Evolutionary conservation across 37 sponge, comb jelly and placozoan species (phyloP).

Genomic region (Beroe forskalii): DNA sequence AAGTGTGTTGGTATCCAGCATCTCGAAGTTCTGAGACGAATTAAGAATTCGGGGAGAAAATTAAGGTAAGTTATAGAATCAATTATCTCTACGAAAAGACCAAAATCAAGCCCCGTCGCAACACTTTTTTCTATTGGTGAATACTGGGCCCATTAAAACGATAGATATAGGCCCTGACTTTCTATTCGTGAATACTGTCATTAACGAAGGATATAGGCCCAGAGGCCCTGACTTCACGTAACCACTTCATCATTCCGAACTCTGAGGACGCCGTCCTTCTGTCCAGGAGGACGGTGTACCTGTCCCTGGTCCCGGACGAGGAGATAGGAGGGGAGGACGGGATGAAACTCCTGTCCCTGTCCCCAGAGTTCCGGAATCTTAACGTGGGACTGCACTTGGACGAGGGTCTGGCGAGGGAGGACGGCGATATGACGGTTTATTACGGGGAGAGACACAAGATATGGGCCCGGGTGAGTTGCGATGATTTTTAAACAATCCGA

Average conservation of each 20-base stretch:
- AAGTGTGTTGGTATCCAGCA: constrained; percentile 69
- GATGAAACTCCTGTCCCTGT: constrained; percentile 71
- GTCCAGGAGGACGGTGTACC: constrained; percentile 8
- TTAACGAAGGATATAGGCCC: too few species aligned
- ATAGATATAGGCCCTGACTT: too few species aligned
- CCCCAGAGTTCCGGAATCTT: constrained; percentile 70
- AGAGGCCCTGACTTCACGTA: too few species aligned
- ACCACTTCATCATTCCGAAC: too few species aligned
- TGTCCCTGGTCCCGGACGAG: constrained; percentile 71
- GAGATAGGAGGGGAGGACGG: constrained; percentile 76
- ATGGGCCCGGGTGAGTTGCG: background rate
- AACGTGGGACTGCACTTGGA: constrained; percentile 80
- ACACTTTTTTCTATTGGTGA: too few species aligned
- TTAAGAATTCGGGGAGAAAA: constrained; percentile 69
- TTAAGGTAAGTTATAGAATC: too few species aligned
- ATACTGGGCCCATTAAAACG: too few species aligned
- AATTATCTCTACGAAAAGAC: too few species aligned
- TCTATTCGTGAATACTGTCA: too few species aligned
- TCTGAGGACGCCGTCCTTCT: too few species aligned
- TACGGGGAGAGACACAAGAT: constrained; percentile 46
- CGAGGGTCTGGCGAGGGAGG: constrained; percentile 68
- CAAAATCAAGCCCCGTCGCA: too few species aligned
- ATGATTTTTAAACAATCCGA: too few species aligned
- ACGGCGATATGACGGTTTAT: background rate
- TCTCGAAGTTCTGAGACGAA: constrained; percentile 71